Conservation (phyloP, 2,797 vertebrate species). For the Linurgus olivaceus region DNA sequence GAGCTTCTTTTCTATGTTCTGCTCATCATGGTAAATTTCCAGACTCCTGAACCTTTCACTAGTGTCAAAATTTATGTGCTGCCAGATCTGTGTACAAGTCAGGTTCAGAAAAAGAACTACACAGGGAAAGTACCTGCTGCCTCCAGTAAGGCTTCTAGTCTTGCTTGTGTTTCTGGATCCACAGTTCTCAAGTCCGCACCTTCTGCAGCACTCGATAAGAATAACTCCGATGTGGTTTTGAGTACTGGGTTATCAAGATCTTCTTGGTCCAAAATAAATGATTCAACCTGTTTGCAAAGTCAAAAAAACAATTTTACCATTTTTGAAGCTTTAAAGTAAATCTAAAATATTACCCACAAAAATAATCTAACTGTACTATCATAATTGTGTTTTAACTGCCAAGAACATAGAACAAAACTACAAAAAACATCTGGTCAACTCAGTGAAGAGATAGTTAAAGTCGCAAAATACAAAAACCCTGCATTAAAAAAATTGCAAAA, state of each 20-base stretch:
- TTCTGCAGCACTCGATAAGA: slow-evolving; percentile 93
- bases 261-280: slow-evolving; percentile 99
- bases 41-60: not conserved
- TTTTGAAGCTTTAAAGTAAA: not conserved
- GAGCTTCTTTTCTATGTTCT: not conserved
- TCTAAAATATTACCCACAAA: not conserved
- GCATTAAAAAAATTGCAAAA: not conserved
- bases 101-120: not conserved
- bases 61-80: not conserved
- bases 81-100: not conserved
- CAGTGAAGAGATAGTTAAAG: not conserved
- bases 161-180: slow-evolving; percentile 97
- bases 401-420: not conserved
- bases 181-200: slow-evolving; percentile 95
- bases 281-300: slow-evolving; percentile 88
- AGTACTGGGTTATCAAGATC: slow-evolving; percentile 98
- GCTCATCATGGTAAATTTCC: not conserved
- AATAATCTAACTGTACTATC: not conserved
- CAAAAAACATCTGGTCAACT: not conserved
- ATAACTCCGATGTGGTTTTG: slow-evolving; percentile 97
- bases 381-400: not conserved
- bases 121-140: slow-evolving; percentile 87
- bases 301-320: slow-evolving; percentile 14
- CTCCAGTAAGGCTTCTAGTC: slow-evolving; percentile 96
- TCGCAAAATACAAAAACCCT: not conserved